A percentile compares a stretch with the other conserved stretches of the same genome.
Conservation (phyloP, 2,888 invertebrate species). For the Diplolepis rosae region DNA sequence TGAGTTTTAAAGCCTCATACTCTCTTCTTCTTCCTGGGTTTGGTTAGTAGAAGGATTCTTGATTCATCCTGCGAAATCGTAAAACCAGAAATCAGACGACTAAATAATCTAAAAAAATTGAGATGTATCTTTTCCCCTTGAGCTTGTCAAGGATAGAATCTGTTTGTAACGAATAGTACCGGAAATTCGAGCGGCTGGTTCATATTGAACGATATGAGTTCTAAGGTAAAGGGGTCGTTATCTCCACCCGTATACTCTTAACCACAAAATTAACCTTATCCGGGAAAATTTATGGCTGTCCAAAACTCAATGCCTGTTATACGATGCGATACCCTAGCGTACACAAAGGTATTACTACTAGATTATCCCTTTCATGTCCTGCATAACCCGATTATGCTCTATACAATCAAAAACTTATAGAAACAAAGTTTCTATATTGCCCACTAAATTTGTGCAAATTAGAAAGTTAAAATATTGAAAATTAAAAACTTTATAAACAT, state of each 20-base stretch:
- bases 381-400: background rate
- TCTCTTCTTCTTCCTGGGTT: conserved; percentile 31
- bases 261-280: conserved; percentile 20
- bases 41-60: conserved; percentile 38
- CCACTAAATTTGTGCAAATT: no score
- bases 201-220: conserved; percentile 11
- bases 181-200: conserved; percentile 44
- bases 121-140: conserved; percentile 40
- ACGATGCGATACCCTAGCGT: background rate
- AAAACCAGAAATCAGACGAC: conserved; percentile 46
- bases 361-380: background rate
- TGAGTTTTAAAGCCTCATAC: conserved; percentile 37
- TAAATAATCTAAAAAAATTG: conserved; percentile 17
- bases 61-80: conserved; percentile 44
- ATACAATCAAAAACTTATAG: background rate
- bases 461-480: no score
- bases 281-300: conserved; percentile 14
- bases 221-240: conserved; percentile 41
- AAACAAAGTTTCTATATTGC: background rate
- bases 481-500: no score
- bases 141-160: conserved; percentile 13
- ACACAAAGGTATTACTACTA: background rate
- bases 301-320: conserved; percentile 3
- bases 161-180: conserved; percentile 43
- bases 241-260: conserved; percentile 37